phyloP scores from a whole-genome alignment of 2,888 invertebrate genomes.

The Gastracanthus pulcherrimus region DNA sequence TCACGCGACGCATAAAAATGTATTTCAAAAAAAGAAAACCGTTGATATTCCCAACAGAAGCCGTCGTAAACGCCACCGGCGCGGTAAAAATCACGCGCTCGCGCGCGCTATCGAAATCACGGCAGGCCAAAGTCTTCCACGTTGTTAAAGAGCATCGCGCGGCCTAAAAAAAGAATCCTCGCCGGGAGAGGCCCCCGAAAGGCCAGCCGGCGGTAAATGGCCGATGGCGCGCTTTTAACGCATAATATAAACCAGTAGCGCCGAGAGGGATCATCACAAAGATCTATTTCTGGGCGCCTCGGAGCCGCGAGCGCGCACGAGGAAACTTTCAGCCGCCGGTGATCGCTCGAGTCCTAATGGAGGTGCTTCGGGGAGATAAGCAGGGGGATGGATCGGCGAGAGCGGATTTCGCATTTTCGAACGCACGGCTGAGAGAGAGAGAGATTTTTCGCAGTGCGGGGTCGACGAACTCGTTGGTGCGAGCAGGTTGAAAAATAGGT shows the following conservation, averaged over 20 bases:
- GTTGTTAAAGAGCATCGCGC: no score
- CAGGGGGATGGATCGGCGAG: neutral
- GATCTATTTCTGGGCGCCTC: slow-evolving; percentile 45
- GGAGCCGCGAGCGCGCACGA: neutral
- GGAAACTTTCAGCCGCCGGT: neutral
- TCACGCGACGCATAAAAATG: no score
- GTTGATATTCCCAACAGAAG: no score
- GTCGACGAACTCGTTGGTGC: neutral
- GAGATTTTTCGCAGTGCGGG: neutral
- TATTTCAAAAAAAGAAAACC: no score
- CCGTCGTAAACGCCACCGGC: no score
- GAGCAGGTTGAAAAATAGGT: no score
- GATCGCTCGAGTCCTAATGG: neutral
- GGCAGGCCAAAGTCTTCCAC: no score
- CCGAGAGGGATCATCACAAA: slow-evolving; percentile 46
- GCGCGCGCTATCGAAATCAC: no score
- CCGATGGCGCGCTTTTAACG: slow-evolving; percentile 33
- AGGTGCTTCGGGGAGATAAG: slow-evolving; percentile 4
- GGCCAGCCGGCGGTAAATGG: neutral
- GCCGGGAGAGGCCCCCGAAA: no score
- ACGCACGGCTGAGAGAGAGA: no score
- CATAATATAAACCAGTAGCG: slow-evolving; percentile 18
- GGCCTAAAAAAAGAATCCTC: slow-evolving; percentile 51
- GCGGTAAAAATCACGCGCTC: no score
- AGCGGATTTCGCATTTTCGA: neutral